Conservation (phyloP, 2,888 invertebrate species). For the Bellardia bayeri region DNA sequence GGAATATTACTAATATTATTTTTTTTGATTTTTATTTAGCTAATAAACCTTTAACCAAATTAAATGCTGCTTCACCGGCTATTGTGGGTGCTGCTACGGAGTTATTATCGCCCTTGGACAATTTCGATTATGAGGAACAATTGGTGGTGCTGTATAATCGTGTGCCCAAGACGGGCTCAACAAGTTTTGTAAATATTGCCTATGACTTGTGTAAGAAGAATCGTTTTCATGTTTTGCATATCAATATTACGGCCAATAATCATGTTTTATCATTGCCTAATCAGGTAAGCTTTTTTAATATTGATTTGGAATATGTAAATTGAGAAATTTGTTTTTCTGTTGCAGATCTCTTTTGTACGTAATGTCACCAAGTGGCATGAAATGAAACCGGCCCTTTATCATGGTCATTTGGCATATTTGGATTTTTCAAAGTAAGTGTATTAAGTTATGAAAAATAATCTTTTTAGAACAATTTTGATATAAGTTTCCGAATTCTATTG, state of each 20-base stretch:
- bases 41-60: constrained; percentile 77
- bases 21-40: constrained; percentile 75
- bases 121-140: constrained; percentile 86
- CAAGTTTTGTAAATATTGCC: constrained; percentile 95
- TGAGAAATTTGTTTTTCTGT: too few species aligned
- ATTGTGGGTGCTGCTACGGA: constrained; percentile 12
- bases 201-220: constrained; percentile 92
- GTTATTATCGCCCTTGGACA: constrained; percentile 27
- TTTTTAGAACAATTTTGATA: too few species aligned
- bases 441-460: neutral
- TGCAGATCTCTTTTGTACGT: constrained; percentile 89
- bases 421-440: constrained; percentile 93
- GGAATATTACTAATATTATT: neutral
- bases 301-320: too few species aligned
- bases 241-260: constrained; percentile 98
- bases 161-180: constrained; percentile 98
- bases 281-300: constrained; percentile 85
- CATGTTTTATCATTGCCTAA: constrained; percentile 97
- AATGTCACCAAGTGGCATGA: constrained; percentile 96
- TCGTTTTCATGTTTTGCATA: constrained; percentile 94
- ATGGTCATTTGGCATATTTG: constrained; percentile 98
- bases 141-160: constrained; percentile 96
- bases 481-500: too few species aligned
- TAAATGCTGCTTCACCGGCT: constrained; percentile 43
- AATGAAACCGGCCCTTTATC: constrained; percentile 97